Base-by-base conservation (phyloP, 2,797 vertebrate species). In the Sternotherus odoratus region DNA sequence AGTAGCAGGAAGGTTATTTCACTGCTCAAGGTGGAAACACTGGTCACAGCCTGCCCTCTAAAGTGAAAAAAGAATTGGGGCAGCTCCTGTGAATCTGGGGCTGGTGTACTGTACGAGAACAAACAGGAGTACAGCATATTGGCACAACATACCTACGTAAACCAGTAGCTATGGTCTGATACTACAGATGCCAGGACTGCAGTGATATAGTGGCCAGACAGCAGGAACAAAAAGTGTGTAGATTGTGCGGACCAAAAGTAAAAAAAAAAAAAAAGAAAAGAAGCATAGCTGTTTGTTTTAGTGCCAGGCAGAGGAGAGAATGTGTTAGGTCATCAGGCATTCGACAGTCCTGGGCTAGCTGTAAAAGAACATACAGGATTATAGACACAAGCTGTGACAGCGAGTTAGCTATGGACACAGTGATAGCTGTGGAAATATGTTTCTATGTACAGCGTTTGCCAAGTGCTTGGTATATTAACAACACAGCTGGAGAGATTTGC, bases 381-480 rank as follows among this genome's bases (percentile, higher is more conserved):
- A 95, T 10, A 79, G 78, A 63, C 82, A 74, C 33, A 88, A 86
- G 30, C 85, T 95, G 54, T 87, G 91, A 91, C 87, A 86, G 87
- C 5, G n/a, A 81, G 90, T 93, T 93, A 93, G 82, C 81, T 92
- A 53, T 80, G 87, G 89, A 79, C 87, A 74, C 90, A 91, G 85
- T 74, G 77, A 69, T 74, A 89, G 57, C 53, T 56, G 19, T 79
- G 84, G 85, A 94, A 95, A 60, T 89, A 94, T 26, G 54, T 83
- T 94, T 89, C 90, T 77, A 90, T 79, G 56, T 84, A 95, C 91
- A 94, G 86, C 53, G 83, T 94, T 95, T 94, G 86, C 89, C 82
- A 48, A 83, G 56, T 50, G 21, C n/a, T 94, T 91, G 86, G 69
- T 96, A 54, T 69, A 89, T 93, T 94, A 93, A 39, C 79, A 83